Evolutionary conservation across 2,113 vertebrate species (phyloP).

Genomic region (Pluvialis apricaria): DNA sequence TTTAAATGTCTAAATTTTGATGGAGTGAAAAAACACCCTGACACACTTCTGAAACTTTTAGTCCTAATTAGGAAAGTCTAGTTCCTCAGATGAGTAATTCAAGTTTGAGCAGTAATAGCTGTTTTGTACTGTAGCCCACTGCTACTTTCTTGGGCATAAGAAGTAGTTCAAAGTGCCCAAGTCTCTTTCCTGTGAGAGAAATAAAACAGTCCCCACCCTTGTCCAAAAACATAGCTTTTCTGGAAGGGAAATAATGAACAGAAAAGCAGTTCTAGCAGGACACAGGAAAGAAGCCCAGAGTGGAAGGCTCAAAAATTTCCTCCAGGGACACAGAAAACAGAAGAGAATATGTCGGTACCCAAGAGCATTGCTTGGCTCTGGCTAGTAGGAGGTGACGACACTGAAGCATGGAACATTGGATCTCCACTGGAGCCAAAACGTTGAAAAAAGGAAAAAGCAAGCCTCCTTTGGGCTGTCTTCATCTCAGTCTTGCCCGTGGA

Average conservation of each 20-base stretch:
- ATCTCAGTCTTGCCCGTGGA: not conserved
- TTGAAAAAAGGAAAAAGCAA: slow-evolving; percentile 34
- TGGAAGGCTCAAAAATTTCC: slow-evolving; percentile 11
- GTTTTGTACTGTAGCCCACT: slow-evolving; percentile 13
- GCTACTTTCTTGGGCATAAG: slow-evolving; percentile 40
- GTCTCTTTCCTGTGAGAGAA: slow-evolving; percentile 21
- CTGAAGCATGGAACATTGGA: slow-evolving; percentile 27
- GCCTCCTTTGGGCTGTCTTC: not conserved
- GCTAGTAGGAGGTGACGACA: not conserved
- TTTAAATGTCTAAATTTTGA: not conserved
- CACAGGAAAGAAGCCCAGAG: slow-evolving; percentile 2
- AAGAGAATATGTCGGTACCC: not conserved
- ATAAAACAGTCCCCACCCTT: slow-evolving; percentile 36
- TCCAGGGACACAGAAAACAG: slow-evolving; percentile 10
- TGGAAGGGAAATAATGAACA: slow-evolving; percentile 33
- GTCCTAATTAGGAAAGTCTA: not conserved
- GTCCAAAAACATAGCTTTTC: slow-evolving; percentile 36
- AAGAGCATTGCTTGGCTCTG: slow-evolving; percentile 11
- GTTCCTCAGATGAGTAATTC: slow-evolving; percentile 24
- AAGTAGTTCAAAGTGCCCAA: slow-evolving; percentile 4
- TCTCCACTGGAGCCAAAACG: not conserved
- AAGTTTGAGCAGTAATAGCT: slow-evolving; percentile 18
- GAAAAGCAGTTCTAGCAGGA: slow-evolving; percentile 27
- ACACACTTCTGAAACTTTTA: slow-evolving; percentile 30
- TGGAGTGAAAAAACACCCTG: not conserved